These are phyloP conservation scores for Macroramphosus scolopax DNA, from an alignment of 2,797 vertebrate genomes.

Conservation along the genomic window DNA sequence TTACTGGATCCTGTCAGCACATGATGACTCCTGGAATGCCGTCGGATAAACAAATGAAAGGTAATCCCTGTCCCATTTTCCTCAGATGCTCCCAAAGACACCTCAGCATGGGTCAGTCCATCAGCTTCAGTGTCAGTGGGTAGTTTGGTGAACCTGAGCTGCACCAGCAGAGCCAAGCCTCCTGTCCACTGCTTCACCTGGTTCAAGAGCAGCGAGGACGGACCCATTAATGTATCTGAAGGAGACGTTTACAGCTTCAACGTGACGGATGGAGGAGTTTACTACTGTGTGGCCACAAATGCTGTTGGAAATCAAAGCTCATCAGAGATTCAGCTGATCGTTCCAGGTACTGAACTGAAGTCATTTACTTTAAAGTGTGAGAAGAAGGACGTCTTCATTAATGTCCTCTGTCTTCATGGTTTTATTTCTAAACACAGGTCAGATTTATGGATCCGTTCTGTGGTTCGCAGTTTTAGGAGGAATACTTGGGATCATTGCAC, in stretches of 20 bases:
- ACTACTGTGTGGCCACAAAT: slow-evolving; percentile 56
- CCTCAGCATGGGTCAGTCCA: slow-evolving; percentile 28
- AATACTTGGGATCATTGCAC: slow-evolving; percentile 4
- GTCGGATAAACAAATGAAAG: background rate
- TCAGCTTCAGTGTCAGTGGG: slow-evolving; percentile 42
- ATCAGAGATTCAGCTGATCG: background rate
- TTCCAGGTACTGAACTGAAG: slow-evolving; percentile 26
- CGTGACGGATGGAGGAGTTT: slow-evolving; percentile 28
- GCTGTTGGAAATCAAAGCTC: slow-evolving; percentile 29
- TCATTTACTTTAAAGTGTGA: background rate
- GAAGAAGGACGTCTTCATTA: background rate
- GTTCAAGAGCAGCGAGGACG: slow-evolving; percentile 31
- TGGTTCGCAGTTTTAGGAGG: slow-evolving; percentile 10
- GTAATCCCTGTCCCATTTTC: slow-evolving; percentile 1
- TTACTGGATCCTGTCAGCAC: slow-evolving; percentile 2
- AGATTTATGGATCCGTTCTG: background rate
- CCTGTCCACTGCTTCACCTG: slow-evolving; percentile 53
- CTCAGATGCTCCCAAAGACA: slow-evolving; percentile 61
- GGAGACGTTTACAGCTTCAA: slow-evolving; percentile 34
- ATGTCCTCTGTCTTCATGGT: too few species aligned
- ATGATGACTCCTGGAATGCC: background rate
- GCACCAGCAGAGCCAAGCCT: slow-evolving; percentile 65
- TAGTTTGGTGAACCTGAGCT: slow-evolving; percentile 59
- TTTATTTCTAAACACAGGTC: background rate
- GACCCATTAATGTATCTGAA: slow-evolving; percentile 1